These are phyloP conservation scores for Lindbergichthys nudifrons DNA, from an alignment of 2,797 vertebrate species.

Conservation along the genomic window DNA sequence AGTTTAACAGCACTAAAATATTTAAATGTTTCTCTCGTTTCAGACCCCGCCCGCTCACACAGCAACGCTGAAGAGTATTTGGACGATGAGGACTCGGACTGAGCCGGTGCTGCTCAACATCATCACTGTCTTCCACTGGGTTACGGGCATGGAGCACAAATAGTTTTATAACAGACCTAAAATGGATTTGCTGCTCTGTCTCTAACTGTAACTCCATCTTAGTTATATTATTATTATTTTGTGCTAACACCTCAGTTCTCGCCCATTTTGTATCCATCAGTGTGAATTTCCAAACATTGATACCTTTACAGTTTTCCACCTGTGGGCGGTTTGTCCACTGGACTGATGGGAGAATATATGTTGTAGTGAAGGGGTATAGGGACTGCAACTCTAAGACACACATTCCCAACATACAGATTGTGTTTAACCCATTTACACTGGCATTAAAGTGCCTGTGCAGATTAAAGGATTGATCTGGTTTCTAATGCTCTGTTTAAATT, in stretches of 20 bases:
- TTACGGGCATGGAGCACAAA: constrained; percentile 11
- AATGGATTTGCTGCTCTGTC: constrained; percentile 57
- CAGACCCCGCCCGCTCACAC: constrained; percentile 87
- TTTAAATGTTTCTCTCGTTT: constrained; percentile 25
- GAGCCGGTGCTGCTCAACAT: constrained; percentile 55
- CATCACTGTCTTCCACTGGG: constrained; percentile 45
- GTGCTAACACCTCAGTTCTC: constrained; percentile 39
- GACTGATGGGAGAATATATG: constrained; percentile 35
- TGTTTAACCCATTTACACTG: constrained; percentile 49
- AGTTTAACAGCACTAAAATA: not conserved
- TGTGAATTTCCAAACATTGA: constrained; percentile 46
- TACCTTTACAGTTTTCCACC: constrained; percentile 34
- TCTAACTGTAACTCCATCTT: constrained; percentile 55
- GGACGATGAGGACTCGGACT: constrained; percentile 97
- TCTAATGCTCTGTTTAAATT: constrained; percentile 32
- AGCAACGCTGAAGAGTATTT: constrained; percentile 98
- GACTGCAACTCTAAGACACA: constrained; percentile 54
- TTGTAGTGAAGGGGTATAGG: constrained; percentile 17
- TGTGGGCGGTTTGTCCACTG: constrained; percentile 20
- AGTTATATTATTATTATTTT: constrained; percentile 39
- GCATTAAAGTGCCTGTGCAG: constrained; percentile 54
- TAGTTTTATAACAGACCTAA: constrained; percentile 53
- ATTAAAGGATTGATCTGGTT: constrained; percentile 51
- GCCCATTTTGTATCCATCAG: constrained; percentile 21
- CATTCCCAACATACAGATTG: constrained; percentile 64